These are phyloP conservation scores for Cynodonichthys magdalenae DNA, from an alignment of 2,797 vertebrate species.

Conservation along the genomic window DNA sequence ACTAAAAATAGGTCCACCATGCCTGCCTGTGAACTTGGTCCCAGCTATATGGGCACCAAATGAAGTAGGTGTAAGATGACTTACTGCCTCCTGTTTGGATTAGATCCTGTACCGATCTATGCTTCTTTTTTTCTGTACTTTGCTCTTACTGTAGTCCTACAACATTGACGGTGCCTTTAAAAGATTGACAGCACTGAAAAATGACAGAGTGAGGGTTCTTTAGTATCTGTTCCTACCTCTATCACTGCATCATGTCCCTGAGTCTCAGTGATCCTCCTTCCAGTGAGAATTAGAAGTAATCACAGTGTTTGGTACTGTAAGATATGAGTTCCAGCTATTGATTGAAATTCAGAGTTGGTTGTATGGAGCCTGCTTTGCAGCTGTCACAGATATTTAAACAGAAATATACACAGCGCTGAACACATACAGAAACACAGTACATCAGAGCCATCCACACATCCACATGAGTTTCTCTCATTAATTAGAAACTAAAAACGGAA, in stretches of 20 bases:
- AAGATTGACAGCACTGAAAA: constrained; percentile 10
- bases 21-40: neutral
- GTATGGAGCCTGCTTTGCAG: neutral
- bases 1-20: neutral
- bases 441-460: no score
- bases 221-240: constrained; percentile 6
- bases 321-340: constrained; percentile 21
- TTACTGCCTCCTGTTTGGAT: constrained; percentile 34
- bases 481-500: no score
- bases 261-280: constrained; percentile 13
- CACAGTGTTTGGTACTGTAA: constrained; percentile 10
- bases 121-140: constrained; percentile 14
- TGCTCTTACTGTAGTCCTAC: constrained; percentile 22
- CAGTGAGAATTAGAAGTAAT: constrained; percentile 20
- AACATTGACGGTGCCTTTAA: constrained; percentile 11
- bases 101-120: constrained; percentile 17
- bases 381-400: neutral
- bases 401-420: no score
- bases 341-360: constrained; percentile 9
- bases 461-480: no score
- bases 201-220: constrained; percentile 18
- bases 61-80: constrained; percentile 43
- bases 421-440: neutral
- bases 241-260: neutral
- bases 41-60: constrained; percentile 37